A percentile compares a stretch with the other conserved stretches of the same genome.
Evolutionary conservation across 2,797 vertebrate species (phyloP).

Genomic region (Sebastes oblongus): DNA sequence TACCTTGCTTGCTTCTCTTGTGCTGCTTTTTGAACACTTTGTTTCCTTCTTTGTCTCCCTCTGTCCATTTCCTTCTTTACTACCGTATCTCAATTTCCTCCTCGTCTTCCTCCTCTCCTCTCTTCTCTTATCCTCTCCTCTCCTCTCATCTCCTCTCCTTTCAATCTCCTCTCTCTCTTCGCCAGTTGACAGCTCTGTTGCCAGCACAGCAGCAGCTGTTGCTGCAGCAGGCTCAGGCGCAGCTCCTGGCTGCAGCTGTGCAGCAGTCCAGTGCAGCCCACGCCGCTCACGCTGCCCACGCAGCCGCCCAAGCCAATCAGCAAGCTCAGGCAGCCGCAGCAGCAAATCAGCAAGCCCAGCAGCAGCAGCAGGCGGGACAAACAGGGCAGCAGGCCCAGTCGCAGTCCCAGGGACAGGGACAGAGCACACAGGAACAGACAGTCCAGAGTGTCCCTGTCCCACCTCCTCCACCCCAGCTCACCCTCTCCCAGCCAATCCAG

Average conservation of each 20-base stretch:
- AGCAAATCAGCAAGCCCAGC: conserved; percentile 81
- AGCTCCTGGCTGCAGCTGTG: conserved; percentile 90
- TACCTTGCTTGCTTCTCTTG: conserved; percentile 51
- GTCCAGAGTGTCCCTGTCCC: conserved; percentile 75
- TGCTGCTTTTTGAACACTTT: conserved; percentile 59
- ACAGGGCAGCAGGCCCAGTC: conserved; percentile 74
- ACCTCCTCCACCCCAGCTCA: conserved; percentile 87
- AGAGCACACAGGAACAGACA: conserved; percentile 84
- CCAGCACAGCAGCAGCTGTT: conserved; percentile 93
- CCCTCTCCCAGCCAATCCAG: conserved; percentile 94
- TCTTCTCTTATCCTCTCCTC: not conserved
- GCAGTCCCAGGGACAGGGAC: conserved; percentile 80
- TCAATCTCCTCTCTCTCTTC: not conserved
- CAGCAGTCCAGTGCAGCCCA: conserved; percentile 89
- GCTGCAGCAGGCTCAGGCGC: conserved; percentile 91
- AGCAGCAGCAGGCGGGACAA: conserved; percentile 75
- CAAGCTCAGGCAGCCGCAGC: conserved; percentile 85
- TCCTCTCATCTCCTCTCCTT: not conserved
- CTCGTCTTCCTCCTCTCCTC: no score
- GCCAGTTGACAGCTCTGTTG: conserved; percentile 89
- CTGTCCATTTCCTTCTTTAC: not conserved
- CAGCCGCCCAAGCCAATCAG: conserved; percentile 83
- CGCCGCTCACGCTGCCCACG: conserved; percentile 81
- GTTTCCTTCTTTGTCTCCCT: conserved; percentile 23
- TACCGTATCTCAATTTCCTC: not conserved